These are phyloP conservation scores for Meloidogyne floridensis DNA, from an alignment of 1,140 invertebrate genomes.

Conservation along the genomic window DNA sequence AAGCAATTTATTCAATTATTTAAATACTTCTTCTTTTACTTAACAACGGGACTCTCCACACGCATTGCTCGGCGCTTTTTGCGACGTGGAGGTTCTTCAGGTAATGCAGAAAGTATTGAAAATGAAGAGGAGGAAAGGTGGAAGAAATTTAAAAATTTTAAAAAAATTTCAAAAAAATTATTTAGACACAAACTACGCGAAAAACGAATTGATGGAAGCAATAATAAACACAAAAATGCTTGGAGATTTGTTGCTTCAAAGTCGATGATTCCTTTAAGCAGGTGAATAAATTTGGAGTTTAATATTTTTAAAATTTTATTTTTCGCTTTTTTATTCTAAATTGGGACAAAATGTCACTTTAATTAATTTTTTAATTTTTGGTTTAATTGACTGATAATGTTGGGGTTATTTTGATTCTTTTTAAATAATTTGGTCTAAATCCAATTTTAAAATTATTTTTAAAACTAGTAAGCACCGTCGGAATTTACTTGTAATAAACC, in stretches of 20 bases:
- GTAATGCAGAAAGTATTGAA: neutral
- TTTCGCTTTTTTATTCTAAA: too few relatives aligned
- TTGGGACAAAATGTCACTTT: too few relatives aligned
- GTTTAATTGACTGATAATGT: too few relatives aligned
- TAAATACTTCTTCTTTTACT: neutral
- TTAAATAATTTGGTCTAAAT: too few relatives aligned
- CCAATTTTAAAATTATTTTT: too few relatives aligned
- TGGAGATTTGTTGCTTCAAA: constrained; percentile 29
- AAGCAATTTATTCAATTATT: too few relatives aligned
- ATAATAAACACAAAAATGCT: constrained; percentile 4
- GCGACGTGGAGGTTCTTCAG: constrained; percentile 14
- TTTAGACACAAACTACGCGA: neutral
- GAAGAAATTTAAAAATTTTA: neutral
- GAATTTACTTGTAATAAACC: too few relatives aligned
- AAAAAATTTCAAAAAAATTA: neutral
- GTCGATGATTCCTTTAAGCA: constrained; percentile 30
- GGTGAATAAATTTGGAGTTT: neutral
- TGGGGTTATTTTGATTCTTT: too few relatives aligned
- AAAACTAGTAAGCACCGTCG: too few relatives aligned
- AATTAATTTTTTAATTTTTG: too few relatives aligned
- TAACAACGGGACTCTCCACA: constrained; percentile 21
- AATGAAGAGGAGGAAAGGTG: constrained; percentile 1
- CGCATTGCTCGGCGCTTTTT: constrained; percentile 25
- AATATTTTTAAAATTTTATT: neutral
- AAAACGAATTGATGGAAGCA: neutral